These are phyloP conservation scores for Noctua fimbriata DNA, from an alignment of 2,888 invertebrate species.

Conservation along the genomic window DNA sequence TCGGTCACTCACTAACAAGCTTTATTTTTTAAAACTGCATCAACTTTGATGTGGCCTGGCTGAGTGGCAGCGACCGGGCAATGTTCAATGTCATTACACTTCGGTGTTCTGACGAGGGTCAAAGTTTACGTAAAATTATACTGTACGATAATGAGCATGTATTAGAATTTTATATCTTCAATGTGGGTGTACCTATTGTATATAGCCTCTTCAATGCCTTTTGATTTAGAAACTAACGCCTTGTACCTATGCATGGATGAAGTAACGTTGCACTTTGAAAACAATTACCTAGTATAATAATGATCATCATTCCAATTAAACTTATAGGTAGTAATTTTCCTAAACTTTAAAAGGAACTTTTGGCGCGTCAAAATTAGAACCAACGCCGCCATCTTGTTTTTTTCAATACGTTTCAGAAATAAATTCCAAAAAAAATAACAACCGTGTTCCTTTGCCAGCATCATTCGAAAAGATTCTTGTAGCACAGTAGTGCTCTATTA, in stretches of 20 bases:
- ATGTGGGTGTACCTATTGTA: neutral
- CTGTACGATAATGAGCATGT: neutral
- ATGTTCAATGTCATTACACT: slow-evolving; percentile 31
- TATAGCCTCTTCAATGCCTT: neutral
- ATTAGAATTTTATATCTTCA: neutral
- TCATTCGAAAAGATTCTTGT: neutral
- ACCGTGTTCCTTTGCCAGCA: neutral
- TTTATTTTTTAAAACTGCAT: slow-evolving; percentile 28
- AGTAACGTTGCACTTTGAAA: neutral
- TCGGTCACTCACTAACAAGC: neutral
- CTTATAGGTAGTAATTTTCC: neutral
- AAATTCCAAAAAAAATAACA: neutral
- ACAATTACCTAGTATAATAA: no score
- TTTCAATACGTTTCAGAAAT: neutral
- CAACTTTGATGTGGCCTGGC: slow-evolving; percentile 3
- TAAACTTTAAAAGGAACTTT: neutral
- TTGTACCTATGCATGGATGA: neutral
- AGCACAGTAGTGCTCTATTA: neutral
- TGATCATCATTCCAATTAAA: neutral
- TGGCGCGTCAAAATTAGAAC: neutral
- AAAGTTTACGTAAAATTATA: slow-evolving; percentile 7
- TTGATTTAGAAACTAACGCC: neutral
- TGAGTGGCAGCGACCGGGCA: slow-evolving; percentile 22
- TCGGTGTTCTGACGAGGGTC: slow-evolving; percentile 1
- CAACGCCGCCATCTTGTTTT: neutral